These are phyloP conservation scores for Euphydryas editha DNA, from an alignment of 2,888 invertebrate genomes.

Conservation along the genomic window DNA sequence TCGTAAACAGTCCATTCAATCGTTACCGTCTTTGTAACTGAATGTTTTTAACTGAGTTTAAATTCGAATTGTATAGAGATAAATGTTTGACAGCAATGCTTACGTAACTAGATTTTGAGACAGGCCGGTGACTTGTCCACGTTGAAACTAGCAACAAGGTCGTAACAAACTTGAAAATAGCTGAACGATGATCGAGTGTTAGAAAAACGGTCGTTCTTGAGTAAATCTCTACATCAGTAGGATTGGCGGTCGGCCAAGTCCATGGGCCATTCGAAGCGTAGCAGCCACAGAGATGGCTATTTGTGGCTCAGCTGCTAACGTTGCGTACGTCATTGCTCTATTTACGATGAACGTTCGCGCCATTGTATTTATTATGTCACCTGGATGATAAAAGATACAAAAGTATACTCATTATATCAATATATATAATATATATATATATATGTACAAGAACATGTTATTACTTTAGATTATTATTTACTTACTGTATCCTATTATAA, in stretches of 20 bases:
- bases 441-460: neutral
- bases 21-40: neutral
- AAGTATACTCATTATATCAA: neutral
- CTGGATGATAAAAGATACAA: slow-evolving; percentile 50
- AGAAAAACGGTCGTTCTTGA: slow-evolving; percentile 76
- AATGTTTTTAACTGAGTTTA: too few species aligned
- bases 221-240: slow-evolving; percentile 65
- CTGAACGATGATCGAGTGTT: slow-evolving; percentile 72
- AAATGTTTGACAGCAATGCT: neutral
- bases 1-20: neutral
- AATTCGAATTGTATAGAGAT: neutral
- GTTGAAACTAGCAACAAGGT: slow-evolving; percentile 71
- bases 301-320: slow-evolving; percentile 72
- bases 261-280: slow-evolving; percentile 71
- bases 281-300: slow-evolving; percentile 73
- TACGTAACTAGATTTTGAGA: slow-evolving; percentile 65
- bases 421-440: neutral
- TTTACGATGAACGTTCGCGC: slow-evolving; percentile 69
- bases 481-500: neutral
- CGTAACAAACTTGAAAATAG: slow-evolving; percentile 75
- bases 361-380: slow-evolving; percentile 77
- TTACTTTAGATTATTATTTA: neutral
- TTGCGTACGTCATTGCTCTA: slow-evolving; percentile 77
- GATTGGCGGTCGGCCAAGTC: slow-evolving; percentile 70
- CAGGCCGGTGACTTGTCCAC: slow-evolving; percentile 68